Base-by-base conservation (phyloP, 2,113 vertebrate genomes). In the Drymodes brunneopygia region DNA sequence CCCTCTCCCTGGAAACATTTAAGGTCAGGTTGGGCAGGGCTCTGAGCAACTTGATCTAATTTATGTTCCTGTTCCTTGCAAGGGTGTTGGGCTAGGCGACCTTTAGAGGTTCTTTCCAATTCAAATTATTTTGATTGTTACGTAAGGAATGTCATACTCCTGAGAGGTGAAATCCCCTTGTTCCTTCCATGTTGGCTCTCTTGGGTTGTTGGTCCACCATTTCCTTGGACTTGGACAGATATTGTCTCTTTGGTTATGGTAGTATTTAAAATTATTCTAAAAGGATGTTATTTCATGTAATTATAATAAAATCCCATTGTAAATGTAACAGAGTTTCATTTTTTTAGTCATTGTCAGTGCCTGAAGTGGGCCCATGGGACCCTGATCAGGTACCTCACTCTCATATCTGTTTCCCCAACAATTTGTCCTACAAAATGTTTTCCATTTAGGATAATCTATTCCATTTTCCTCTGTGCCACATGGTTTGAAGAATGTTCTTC, bases 1-100 rank as follows among this genome's bases (percentile, higher is more conserved):
- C 4, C 19, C 14, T 12, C 5, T n/a, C 10, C 8, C 12, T 38
- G 38, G 38, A 38, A 38, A 38, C 38, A 38, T 38, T 38, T 38
- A 38, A 38, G 38, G 11, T 38, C n/a, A 36, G 12, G 15, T 12
- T n/a, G 31, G 17, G 42, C 0, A 1, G 12, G 7, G 6, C 7
- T 81, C 16, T n/a, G 27, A 65, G 10, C 6, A 54, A 31, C 10
- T 6, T 53, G 19, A 19, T 40, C 4, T 19, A n/a, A 6, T 17
- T 60, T 38, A 57, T 35, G 7, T 23, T 15, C 28, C 11, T 56
- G 14, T 4, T 40, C 5, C 24, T 23, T 27, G 28, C 6, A 17
- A 38, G 38, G 38, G 38, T 9, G 38, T 38, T 38, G 38, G 38
- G 38, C 38, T 38, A 38, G 38, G 11, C 11, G 38, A 38, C 38